phyloP scores from a whole-genome alignment of 2,888 invertebrate genomes.

The Watsonalla binaria region DNA sequence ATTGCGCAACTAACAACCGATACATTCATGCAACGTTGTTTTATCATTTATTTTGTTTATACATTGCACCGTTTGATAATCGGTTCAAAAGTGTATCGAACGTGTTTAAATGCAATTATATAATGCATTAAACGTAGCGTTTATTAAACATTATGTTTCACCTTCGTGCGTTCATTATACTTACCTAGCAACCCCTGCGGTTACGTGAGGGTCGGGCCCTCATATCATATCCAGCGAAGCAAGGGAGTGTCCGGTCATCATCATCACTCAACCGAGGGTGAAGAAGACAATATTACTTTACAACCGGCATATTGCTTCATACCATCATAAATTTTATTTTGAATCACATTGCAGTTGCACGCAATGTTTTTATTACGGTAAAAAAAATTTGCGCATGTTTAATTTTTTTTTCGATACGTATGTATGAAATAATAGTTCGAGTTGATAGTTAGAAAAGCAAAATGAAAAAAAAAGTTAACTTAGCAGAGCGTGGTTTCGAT shows the following conservation, averaged over 20 bases:
- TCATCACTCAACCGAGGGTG: conserved; percentile 50
- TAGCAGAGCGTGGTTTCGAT: conserved; percentile 91
- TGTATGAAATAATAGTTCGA: background rate
- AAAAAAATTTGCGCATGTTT: conserved; percentile 9
- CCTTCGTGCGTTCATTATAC: conserved; percentile 38
- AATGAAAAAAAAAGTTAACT: conserved; percentile 1
- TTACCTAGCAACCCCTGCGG: conserved; percentile 32
- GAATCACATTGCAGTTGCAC: conserved; percentile 22
- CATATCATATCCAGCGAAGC: conserved; percentile 36
- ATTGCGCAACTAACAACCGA: background rate
- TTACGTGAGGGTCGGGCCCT: conserved; percentile 55
- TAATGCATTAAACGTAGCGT: conserved; percentile 9
- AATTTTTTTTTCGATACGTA: too few relatives aligned
- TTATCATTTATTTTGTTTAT: conserved; percentile 22
- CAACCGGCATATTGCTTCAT: conserved; percentile 31
- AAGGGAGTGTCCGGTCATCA: conserved; percentile 62
- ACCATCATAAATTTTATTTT: conserved; percentile 33
- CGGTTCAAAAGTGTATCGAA: conserved; percentile 51
- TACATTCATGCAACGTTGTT: conserved; percentile 10
- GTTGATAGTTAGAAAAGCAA: conserved; percentile 13
- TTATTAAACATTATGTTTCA: conserved; percentile 28
- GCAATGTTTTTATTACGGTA: conserved; percentile 15
- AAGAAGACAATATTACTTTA: conserved; percentile 49
- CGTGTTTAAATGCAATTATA: conserved; percentile 18
- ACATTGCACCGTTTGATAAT: conserved; percentile 36